Base-by-base conservation (phyloP, 2,888 invertebrate species). In the Folsomia manolachei region DNA sequence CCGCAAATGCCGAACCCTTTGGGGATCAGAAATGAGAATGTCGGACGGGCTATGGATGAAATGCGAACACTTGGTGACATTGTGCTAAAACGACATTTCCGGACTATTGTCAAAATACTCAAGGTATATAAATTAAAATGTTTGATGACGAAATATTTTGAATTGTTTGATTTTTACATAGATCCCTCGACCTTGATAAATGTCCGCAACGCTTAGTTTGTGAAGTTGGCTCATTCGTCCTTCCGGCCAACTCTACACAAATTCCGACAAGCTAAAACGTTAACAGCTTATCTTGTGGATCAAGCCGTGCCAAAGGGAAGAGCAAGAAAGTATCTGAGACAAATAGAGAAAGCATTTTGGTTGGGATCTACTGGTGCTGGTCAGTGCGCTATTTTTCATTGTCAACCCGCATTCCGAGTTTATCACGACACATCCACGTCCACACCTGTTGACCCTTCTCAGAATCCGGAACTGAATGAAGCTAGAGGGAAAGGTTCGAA, bases 161-260 rank as follows among this genome's bases (percentile, higher is more conserved):
- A 63, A 24, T 39, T 39, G 39, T 14, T 39, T 39, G 39, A 39
- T 39, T 26, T 63, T 18, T 39, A 63, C 71, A 2, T 27, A 79
- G 79, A 61, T 79, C 79, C 9, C 63, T 80, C 39, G 80, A 80
- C 69, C 68, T 80, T 1, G 80, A 80, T 62, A 70, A 76, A 23
- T 80, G 80, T 67, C 80, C 80, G 7, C 78, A 78, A 60, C 69
- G 76, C 11, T 26, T 79, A 2, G 72, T 76, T 9, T 80, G 80
- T 60, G 78, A 79, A 63, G 63, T 75, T 14, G 80, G 80, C 7
- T 27, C 71, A 2, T 69, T 74, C 21, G 27, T 79, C 18, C 71
- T 73, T 52, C 78, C 79, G 2, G 62, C 69, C 2, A 72, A 76
- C 24, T 53, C 69, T 0, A 73, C 73, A 1, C 73, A 75, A 21